Evolutionary conservation across 2,113 vertebrate genomes (phyloP), one percentile per base, ranked within the genome.

Genomic region (Gallinago paraguaiae): DNA sequence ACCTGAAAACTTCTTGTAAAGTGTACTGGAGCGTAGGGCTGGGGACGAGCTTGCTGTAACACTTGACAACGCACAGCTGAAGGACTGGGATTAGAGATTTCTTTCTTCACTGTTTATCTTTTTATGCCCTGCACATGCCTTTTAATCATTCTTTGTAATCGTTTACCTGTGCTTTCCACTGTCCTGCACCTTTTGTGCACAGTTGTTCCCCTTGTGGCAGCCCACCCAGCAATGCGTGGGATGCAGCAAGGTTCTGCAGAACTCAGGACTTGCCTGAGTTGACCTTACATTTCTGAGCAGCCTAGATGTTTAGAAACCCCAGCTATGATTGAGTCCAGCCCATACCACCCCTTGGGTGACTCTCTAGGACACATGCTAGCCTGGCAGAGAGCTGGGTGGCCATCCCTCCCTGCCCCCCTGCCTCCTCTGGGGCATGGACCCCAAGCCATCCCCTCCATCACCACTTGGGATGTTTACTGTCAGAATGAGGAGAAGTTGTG

Each of bases 191-290:
- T 51, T 77, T 30, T 48, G 53, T 48, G 15, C 61, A 71, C 8
- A 8, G 31, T 33, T 0, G 0, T 17, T 91, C 39, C 48, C 22
- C 65, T 68, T 70, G 24, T 0, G 0, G 65, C 64, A 43, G 41
- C 64, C 71, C 0, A 0, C 17, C 11, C 45, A 25, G 59, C 1
- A 4, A 46, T 2, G 1, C 0, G 1, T 4, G 3, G 60, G n/a
- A 57, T 17, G 8, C 76, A 39, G 17, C 0, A 0, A 51, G 22
- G 19, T 17, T 67, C 16, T 56, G 46, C 67, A 82, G 24, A 23
- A 7, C 6, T 3, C 28, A 30, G 37, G 37, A 28, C 43, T 79
- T 54, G 7, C 28, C 64, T 67, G 59, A 63, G 63, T n/a, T 67
- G 35, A 65, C 54, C 25, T 41, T 9, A n/a, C 5, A 11, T 50